Evolutionary conservation across 2,888 invertebrate species (phyloP), one percentile per base, ranked within the genome.

Genomic region (Hemithea aestivaria): DNA sequence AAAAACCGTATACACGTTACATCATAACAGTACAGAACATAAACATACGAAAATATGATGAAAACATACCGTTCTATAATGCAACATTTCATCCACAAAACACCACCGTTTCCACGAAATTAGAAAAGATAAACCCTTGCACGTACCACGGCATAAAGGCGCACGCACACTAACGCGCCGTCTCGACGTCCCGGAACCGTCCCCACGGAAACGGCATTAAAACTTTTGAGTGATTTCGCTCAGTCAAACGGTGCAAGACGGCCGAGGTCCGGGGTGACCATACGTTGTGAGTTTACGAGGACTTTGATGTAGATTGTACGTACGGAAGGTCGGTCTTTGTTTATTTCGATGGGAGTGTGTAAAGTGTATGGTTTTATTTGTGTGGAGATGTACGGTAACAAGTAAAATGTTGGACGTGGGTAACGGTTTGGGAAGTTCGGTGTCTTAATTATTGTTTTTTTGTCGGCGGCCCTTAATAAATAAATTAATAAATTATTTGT

Each of bases 141-240:
- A 48, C 49, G 20, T 6, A n/a, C 7, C 27, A 35, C 35, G 55
- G 62, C 57, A 58, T 65, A 68, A 67, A 62, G 64, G 55, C 40
- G 45, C 45, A 53, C 65, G 44, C 69, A 70, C 70, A 66, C 66
- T 41, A 42, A 33, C 37, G 45, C 44, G 42, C 47, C 16, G 16
- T 16, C 49, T 57, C 52, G 38, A 6, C 35, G 30, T 31, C 30
- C 58, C 69, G 71, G 62, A 65, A 63, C 72, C 59, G 63, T 73
- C 73, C 70, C 77, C 66, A 69, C 82, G 84, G 83, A 85, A 81
- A 71, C 76, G 73, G 79, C 79, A 83, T 85, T 84, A 84, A 85
- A 85, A 85, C 76, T 84, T 84, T 84, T 83, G 84, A 84, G 83
- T 84, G 84, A 84, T 84, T 84, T 78, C 79, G 80, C 79, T 82